These are phyloP conservation scores for Podarcis cretensis DNA, from an alignment of 2,113 vertebrate species.

Conservation along the genomic window DNA sequence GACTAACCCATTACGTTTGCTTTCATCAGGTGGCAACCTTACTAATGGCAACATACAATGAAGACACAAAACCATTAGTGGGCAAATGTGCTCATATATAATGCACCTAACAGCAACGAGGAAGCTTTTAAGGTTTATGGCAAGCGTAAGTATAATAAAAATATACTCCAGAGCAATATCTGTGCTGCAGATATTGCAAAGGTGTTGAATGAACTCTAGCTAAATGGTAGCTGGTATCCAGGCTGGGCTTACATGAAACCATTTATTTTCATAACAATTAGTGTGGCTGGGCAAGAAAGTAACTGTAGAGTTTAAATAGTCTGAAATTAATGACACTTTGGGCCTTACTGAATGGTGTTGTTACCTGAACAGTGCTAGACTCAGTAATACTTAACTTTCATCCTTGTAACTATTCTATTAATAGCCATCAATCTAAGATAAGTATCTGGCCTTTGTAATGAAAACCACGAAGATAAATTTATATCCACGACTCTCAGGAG, in stretches of 20 bases:
- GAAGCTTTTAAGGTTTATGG: not conserved
- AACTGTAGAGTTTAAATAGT: not conserved
- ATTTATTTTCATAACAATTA: not conserved
- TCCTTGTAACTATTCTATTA: not conserved
- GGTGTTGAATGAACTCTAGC: not conserved
- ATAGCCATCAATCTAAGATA: not conserved
- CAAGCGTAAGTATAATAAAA: slow-evolving; percentile 35
- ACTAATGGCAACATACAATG: not conserved
- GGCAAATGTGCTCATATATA: not conserved
- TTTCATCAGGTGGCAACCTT: not conserved
- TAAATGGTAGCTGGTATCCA: not conserved
- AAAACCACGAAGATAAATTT: not conserved
- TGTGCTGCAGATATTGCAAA: not conserved
- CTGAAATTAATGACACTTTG: not conserved
- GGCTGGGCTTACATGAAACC: not conserved
- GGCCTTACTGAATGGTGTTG: not conserved
- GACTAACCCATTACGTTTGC: not conserved
- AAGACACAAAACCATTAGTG: slow-evolving; percentile 1
- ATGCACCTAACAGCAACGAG: slow-evolving; percentile 8
- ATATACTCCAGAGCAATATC: slow-evolving; percentile 7
- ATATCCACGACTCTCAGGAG: not conserved
- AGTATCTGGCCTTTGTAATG: not conserved
- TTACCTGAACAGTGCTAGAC: not conserved
- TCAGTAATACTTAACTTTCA: not conserved
- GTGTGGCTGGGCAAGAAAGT: not conserved